These are phyloP conservation scores for Epistrophe eligans DNA, from an alignment of 2,888 invertebrate species.

Conservation along the genomic window DNA sequence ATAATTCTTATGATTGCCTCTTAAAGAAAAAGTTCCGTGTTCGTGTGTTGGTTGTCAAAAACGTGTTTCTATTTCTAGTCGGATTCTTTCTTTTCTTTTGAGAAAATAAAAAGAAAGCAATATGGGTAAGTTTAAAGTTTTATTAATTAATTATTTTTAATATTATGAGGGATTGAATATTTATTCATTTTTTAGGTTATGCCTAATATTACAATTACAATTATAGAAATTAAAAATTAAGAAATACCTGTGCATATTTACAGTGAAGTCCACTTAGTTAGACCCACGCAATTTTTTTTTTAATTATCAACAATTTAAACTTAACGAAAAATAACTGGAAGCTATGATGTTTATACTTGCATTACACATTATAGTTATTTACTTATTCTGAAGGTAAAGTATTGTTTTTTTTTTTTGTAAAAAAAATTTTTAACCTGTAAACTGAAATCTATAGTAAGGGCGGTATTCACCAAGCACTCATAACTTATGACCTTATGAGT, in stretches of 20 bases:
- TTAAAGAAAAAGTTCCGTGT: not conserved
- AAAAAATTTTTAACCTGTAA: too few species aligned
- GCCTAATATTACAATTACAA: not conserved
- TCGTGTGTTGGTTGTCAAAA: not conserved
- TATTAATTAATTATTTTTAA: not conserved
- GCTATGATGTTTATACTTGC: too few species aligned
- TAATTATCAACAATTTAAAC: too few species aligned
- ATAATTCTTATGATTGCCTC: not conserved
- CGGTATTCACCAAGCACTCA: too few species aligned
- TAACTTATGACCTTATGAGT: too few species aligned
- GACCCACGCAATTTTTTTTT: too few species aligned
- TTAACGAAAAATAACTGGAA: too few species aligned
- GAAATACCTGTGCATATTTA: not conserved
- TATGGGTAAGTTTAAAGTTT: slow-evolving; percentile 11
- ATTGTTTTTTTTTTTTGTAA: too few species aligned
- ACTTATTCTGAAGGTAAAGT: too few species aligned
- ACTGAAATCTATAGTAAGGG: too few species aligned
- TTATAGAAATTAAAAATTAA: not conserved
- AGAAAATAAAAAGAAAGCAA: not conserved
- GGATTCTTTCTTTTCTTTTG: not conserved
- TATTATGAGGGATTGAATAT: not conserved
- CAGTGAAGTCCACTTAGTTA: too few species aligned
- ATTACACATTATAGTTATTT: too few species aligned
- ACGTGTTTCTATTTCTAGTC: slow-evolving; percentile 18
- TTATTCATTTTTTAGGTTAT: not conserved